Base-by-base conservation (phyloP, 92 coral and sea anemone genomes). In the Phenganax stokvisi region DNA sequence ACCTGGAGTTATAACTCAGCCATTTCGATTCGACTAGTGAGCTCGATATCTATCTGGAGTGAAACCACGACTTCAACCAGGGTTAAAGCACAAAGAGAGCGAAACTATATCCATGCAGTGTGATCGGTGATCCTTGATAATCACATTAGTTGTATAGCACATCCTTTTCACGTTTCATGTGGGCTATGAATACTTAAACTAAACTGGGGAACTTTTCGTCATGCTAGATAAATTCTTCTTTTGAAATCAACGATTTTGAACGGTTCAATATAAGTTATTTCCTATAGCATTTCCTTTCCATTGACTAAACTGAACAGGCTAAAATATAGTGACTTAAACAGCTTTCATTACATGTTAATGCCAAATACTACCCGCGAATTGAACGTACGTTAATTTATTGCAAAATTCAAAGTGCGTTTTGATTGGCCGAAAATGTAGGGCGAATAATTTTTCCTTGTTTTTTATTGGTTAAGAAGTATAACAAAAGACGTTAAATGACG, bases 331-430 rank as follows among this genome's bases (percentile, higher is more conserved):
- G 51, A 12, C 30, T 61, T 31, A 54, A 53, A 9, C 7, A 13
- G 25, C 64, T 37, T 29, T 13, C 47, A 66, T 12, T 37, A 37
- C 47, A 37, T 44, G 62, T 57, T 77, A 52, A 31, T 9, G 12
- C 17, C 60, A 59, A 77, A 77, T 77, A 77, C 59, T 77, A 77
- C 81, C 81, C 81, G 71, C 71, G 81, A 27, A 16, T 57, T 58
- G 51, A 53, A 57, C 20, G 62, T 27, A 60, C 27, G 59, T 11
- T 3, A 17, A 47, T 16, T 52, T 51, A 3, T 7, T 51, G 71
- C 71, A 11, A 12, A 59, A 71, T 77, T 54, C 27, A 31, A 44
- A 12, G 29, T 13, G 67, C 4, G 12, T 56, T 30, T 30, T 61
- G 81, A 77, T 77, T 77, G 81, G 81, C n/a, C 54, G 57, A 47